phyloP scores from a whole-genome alignment of 2,797 vertebrate genomes.

The Carduelis carduelis region DNA sequence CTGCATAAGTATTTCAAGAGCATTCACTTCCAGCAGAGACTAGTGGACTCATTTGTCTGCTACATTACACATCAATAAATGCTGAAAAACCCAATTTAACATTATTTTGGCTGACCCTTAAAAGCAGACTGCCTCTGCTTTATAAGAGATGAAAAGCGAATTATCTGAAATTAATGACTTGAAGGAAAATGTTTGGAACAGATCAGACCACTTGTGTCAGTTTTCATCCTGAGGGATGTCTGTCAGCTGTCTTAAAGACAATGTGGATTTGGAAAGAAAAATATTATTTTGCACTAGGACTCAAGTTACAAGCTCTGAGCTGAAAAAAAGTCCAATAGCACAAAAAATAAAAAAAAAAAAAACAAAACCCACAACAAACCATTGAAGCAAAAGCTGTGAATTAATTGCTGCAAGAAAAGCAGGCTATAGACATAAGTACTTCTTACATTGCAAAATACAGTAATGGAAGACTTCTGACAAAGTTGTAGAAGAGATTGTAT shows the following conservation, averaged over 20 bases:
- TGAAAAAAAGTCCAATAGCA: background rate
- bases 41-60: background rate
- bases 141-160: background rate
- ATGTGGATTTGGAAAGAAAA: background rate
- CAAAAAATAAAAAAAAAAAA: background rate
- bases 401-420: background rate
- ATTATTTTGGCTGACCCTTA: conserved; percentile 5
- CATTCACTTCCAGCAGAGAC: background rate
- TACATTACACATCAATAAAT: background rate
- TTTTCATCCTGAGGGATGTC: background rate
- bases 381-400: background rate
- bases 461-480: background rate
- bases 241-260: background rate
- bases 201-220: background rate
- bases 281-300: background rate
- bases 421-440: background rate
- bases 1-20: background rate
- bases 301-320: background rate
- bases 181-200: conserved; percentile 3
- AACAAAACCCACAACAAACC: background rate
- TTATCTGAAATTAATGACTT: conserved; percentile 14
- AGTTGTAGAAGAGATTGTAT: background rate
- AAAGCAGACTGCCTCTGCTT: background rate
- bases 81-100: background rate
- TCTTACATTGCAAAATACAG: background rate